Conservation (phyloP, 2,888 invertebrate species). For the Spilarctia lutea region DNA sequence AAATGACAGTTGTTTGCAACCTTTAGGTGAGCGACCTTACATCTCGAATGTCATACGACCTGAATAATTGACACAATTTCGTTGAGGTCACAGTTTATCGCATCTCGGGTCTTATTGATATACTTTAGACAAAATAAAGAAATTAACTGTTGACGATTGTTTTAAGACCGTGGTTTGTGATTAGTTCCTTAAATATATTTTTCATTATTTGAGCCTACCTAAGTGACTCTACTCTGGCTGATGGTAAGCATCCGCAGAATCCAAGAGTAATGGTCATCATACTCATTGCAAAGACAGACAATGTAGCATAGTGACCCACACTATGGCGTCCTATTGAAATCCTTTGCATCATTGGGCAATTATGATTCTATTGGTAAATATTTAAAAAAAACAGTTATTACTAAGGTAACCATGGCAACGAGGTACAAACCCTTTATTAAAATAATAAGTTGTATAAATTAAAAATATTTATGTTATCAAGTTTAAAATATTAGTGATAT, state of each 20-base stretch:
- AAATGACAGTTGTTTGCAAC: conserved; percentile 56
- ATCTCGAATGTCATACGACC: conserved; percentile 35
- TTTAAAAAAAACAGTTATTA: too few species aligned
- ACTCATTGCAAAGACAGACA: too few species aligned
- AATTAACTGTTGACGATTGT: background rate
- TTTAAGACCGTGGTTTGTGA: background rate
- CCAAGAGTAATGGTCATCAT: too few species aligned
- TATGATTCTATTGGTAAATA: background rate
- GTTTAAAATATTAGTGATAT: too few species aligned
- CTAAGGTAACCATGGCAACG: too few species aligned
- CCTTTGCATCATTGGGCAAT: too few species aligned
- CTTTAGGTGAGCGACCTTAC: conserved; percentile 52
- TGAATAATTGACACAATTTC: conserved; percentile 37
- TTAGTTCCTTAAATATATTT: background rate
- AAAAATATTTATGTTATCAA: background rate
- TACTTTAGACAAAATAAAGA: conserved; percentile 1
- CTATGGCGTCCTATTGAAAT: too few species aligned
- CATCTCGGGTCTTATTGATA: background rate
- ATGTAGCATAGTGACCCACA: too few species aligned
- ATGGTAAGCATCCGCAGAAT: too few species aligned
- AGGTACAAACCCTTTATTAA: too few species aligned
- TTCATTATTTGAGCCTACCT: too few species aligned
- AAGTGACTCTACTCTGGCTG: too few species aligned
- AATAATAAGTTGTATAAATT: background rate
- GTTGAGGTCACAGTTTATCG: conserved; percentile 37